Percentiles rank a stretch among this genome's conserved stretches.
Conservation (phyloP, 2,888 invertebrate species). For the Leucophora obtusa region DNA sequence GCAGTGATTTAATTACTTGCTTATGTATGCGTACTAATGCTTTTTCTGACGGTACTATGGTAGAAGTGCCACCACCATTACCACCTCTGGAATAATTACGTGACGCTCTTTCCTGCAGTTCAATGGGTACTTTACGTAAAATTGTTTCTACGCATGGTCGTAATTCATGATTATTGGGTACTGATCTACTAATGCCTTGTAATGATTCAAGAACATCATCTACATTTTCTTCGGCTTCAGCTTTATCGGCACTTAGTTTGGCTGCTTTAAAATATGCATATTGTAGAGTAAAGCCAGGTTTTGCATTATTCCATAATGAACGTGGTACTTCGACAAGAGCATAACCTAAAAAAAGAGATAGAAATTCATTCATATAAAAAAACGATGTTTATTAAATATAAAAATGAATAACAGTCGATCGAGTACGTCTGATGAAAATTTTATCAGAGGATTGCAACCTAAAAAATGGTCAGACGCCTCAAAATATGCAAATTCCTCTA, state of each 20-base stretch:
- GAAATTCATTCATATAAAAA: not conserved
- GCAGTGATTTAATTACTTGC: slow-evolving; percentile 93
- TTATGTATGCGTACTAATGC: slow-evolving; percentile 93
- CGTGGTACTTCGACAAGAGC: slow-evolving; percentile 97
- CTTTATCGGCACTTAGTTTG: slow-evolving; percentile 95
- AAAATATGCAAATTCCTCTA: too few relatives aligned
- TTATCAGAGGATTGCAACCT: too few relatives aligned
- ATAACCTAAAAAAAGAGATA: slow-evolving; percentile 81
- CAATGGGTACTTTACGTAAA: slow-evolving; percentile 90
- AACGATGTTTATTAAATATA: not conserved
- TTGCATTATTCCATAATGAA: slow-evolving; percentile 93
- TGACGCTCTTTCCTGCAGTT: slow-evolving; percentile 86
- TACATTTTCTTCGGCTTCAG: slow-evolving; percentile 97
- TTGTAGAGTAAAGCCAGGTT: slow-evolving; percentile 89
- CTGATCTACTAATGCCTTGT: slow-evolving; percentile 88
- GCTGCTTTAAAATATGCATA: slow-evolving; percentile 96
- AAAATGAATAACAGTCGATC: too few relatives aligned
- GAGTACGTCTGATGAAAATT: too few relatives aligned
- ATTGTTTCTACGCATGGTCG: slow-evolving; percentile 92
- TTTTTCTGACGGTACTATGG: slow-evolving; percentile 87
- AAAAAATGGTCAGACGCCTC: too few relatives aligned
- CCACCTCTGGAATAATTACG: slow-evolving; percentile 80
- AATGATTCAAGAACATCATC: slow-evolving; percentile 96
- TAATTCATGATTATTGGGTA: slow-evolving; percentile 87
- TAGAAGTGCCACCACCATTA: slow-evolving; percentile 80